Evolutionary conservation across 2,888 invertebrate species (phyloP).

Genomic region (Monopis laevigella): DNA sequence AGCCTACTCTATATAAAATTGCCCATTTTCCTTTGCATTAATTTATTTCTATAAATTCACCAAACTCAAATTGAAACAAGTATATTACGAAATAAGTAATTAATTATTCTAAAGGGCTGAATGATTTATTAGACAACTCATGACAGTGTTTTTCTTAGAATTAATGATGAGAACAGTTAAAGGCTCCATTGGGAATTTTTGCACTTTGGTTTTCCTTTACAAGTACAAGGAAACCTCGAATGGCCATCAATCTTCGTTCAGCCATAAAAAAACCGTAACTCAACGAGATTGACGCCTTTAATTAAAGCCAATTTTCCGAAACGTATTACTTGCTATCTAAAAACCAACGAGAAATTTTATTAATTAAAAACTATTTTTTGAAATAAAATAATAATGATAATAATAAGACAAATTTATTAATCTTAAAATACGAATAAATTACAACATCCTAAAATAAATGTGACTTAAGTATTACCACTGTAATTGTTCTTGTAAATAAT

Average conservation of each 20-base stretch:
- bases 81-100: too few relatives aligned
- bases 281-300: conserved; percentile 20
- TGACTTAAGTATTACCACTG: not conserved
- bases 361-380: too few relatives aligned
- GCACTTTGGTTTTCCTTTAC: conserved; percentile 1
- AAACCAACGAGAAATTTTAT: too few relatives aligned
- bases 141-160: conserved; percentile 1
- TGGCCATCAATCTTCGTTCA: conserved; percentile 5
- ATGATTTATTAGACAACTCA: conserved; percentile 5
- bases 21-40: too few relatives aligned
- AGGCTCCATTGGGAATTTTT: not conserved
- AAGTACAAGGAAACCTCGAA: too few relatives aligned
- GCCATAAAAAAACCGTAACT: conserved; percentile 6
- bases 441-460: not conserved
- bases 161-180: not conserved
- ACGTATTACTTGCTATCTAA: too few relatives aligned
- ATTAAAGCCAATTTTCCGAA: conserved; percentile 21
- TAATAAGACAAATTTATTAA: not conserved
- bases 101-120: too few relatives aligned
- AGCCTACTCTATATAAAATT: too few relatives aligned
- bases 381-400: not conserved
- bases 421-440: not conserved
- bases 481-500: conserved; percentile 70
- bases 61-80: too few relatives aligned
- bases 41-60: too few relatives aligned